These are phyloP conservation scores for Atta colombica DNA, from an alignment of 1,140 invertebrate genomes.

Conservation along the genomic window DNA sequence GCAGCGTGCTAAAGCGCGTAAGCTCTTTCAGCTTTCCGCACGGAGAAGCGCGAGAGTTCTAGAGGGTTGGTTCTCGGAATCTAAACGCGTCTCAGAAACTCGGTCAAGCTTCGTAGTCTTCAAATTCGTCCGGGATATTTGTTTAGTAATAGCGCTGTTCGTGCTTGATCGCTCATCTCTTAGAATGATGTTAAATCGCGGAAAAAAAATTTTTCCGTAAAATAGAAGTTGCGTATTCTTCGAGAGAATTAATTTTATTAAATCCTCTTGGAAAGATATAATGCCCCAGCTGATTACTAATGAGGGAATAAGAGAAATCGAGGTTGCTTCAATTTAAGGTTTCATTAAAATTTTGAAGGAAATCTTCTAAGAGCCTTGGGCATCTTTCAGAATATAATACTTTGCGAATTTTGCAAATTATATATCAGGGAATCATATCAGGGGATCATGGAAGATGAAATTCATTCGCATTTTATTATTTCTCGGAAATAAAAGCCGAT, in stretches of 20 bases:
- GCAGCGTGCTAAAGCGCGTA: conserved; percentile 50
- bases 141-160: neutral
- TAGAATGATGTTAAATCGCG: neutral
- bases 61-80: conserved; percentile 24
- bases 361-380: neutral
- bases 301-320: neutral
- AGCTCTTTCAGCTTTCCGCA: conserved; percentile 48
- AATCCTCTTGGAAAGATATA: neutral
- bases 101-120: conserved; percentile 24
- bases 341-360: neutral
- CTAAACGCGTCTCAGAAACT: conserved; percentile 19
- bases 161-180: conserved; percentile 13
- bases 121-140: conserved; percentile 19
- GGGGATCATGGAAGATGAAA: neutral
- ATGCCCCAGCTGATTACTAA: neutral
- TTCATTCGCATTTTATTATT: neutral
- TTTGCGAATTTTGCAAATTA: neutral
- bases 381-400: neutral
- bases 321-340: conserved; percentile 1
- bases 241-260: neutral
- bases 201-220: neutral
- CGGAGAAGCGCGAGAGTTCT: neutral
- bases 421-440: conserved; percentile 9
- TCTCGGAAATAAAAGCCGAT: neutral
- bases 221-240: neutral